These are phyloP conservation scores for Prietella phreatophila DNA, from an alignment of 2,113 vertebrate genomes.

Conservation along the genomic window DNA sequence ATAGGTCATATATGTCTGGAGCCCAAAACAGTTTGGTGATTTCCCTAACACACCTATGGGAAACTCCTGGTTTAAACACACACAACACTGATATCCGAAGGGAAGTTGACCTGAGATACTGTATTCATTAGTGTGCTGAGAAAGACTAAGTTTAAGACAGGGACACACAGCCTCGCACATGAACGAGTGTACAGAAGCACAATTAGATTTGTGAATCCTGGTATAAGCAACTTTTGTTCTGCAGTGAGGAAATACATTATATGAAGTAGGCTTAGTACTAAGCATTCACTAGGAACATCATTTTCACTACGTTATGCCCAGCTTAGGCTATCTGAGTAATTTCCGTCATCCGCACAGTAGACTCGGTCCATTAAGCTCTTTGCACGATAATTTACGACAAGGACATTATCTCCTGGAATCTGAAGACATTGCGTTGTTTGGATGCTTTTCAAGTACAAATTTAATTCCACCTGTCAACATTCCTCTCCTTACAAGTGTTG, in stretches of 20 bases:
- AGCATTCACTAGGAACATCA: slow-evolving; percentile 12
- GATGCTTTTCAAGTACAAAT: slow-evolving; percentile 69
- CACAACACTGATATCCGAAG: not conserved
- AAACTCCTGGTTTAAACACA: not conserved
- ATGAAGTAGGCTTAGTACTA: not conserved
- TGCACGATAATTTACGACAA: slow-evolving; percentile 60
- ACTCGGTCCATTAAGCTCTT: slow-evolving; percentile 54
- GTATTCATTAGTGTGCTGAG: not conserved
- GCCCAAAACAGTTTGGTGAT: not conserved
- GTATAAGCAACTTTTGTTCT: not conserved
- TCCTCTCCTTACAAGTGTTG: slow-evolving; percentile 60
- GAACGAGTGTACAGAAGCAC: slow-evolving; percentile 25
- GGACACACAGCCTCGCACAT: slow-evolving; percentile 51
- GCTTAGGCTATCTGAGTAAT: slow-evolving; percentile 37
- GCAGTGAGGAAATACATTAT: not conserved
- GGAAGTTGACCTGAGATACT: not conserved
- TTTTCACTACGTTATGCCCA: slow-evolving; percentile 31
- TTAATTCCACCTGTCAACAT: slow-evolving; percentile 62
- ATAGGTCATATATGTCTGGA: not conserved
- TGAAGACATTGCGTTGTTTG: slow-evolving; percentile 58
- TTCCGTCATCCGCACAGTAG: slow-evolving; percentile 57
- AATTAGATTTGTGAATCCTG: not conserved
- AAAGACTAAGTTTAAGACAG: not conserved
- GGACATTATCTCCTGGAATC: slow-evolving; percentile 57
- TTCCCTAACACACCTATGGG: not conserved